Percentiles rank a stretch among this genome's conserved stretches.
These are phyloP conservation scores for Peromyscus melanophrys DNA, from an alignment of 2,797 vertebrate species.

Conservation along the genomic window DNA sequence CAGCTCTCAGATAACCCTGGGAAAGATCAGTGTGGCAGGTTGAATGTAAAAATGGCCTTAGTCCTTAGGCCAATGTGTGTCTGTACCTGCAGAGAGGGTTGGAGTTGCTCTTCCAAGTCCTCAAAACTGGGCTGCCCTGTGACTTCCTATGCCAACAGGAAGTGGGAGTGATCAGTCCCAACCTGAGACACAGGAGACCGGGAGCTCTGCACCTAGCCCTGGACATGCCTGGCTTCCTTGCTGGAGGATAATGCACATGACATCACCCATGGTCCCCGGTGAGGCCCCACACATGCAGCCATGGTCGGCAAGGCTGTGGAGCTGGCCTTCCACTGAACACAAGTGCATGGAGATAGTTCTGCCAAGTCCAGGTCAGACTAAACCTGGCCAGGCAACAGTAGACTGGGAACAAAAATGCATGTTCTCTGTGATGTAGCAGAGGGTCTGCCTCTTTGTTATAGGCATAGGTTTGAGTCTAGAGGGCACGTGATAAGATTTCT, in stretches of 20 bases:
- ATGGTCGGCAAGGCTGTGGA: neutral
- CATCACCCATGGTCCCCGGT: accelerated
- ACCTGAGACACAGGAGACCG: neutral
- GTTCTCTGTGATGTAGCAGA: neutral
- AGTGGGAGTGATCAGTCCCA: neutral
- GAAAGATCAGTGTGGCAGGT: neutral
- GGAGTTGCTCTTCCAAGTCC: neutral
- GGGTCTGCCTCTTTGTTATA: neutral
- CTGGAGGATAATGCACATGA: accelerated
- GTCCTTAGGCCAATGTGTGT: accelerated
- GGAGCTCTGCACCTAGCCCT: neutral
- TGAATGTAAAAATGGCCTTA: neutral
- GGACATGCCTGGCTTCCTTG: neutral
- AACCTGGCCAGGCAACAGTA: neutral
- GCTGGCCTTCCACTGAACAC: neutral
- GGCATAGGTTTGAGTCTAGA: neutral
- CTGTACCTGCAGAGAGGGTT: neutral
- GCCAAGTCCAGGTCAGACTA: neutral
- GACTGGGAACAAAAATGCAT: neutral
- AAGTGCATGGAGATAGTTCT: neutral
- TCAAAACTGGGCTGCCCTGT: neutral
- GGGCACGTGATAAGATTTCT: neutral
- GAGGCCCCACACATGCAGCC: neutral
- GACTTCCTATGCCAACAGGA: neutral
- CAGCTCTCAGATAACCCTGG: neutral